Evolutionary conservation across 2,113 vertebrate species (phyloP).

Genomic region (Shinisaurus crocodilurus): DNA sequence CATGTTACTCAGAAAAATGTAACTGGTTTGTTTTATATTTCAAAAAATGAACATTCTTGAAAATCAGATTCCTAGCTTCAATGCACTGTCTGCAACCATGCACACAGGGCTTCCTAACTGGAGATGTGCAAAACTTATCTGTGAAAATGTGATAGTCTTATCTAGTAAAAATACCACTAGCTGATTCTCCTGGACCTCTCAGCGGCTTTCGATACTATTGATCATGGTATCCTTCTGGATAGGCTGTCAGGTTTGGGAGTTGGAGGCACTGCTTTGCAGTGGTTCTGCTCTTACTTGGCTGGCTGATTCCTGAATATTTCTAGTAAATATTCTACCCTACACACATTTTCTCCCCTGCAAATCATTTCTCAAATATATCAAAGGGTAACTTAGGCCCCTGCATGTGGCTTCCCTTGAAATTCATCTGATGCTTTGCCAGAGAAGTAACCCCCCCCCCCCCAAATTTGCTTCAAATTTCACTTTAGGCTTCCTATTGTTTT

Average conservation of each 20-base stretch:
- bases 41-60: background rate
- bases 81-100: background rate
- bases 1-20: background rate
- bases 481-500: background rate
- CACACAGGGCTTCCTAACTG: background rate
- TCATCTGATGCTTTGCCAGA: background rate
- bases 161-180: too few species aligned
- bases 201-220: too few species aligned
- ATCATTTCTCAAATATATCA: conserved; percentile 45
- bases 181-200: too few species aligned
- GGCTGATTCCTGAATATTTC: conserved; percentile 59
- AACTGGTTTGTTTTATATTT: background rate
- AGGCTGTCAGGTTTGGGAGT: too few species aligned
- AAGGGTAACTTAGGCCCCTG: conserved; percentile 38
- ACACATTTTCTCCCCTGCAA: conserved; percentile 46
- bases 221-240: too few species aligned
- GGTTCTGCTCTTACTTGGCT: too few species aligned
- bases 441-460: background rate
- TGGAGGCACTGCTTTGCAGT: too few species aligned
- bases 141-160: background rate
- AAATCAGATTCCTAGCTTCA: background rate
- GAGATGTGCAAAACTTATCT: background rate
- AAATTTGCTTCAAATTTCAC: background rate
- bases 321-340: conserved; percentile 40
- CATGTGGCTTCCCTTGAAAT: background rate